Evolutionary conservation across 2,888 invertebrate genomes (phyloP).

Genomic region (Congeria kusceri): DNA sequence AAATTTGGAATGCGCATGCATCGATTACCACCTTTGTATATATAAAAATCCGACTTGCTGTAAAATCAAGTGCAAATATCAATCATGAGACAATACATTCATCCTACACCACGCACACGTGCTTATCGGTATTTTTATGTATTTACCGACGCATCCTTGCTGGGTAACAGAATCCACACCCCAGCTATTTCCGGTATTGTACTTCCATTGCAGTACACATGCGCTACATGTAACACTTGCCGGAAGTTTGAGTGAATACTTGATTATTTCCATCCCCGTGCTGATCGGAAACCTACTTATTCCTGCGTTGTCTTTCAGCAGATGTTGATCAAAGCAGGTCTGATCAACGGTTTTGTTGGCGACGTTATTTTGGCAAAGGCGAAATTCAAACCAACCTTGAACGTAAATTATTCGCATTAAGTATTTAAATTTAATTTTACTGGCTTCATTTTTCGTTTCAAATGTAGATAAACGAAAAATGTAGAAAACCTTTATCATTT

Average conservation of each 20-base stretch:
- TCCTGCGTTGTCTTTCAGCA: conserved; percentile 44
- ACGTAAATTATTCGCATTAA: too few species aligned
- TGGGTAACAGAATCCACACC: conserved; percentile 22
- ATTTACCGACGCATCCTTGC: conserved; percentile 37
- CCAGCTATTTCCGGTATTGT: conserved; percentile 89
- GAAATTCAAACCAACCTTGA: conserved; percentile 45
- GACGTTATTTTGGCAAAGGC: conserved; percentile 48
- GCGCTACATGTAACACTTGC: conserved; percentile 91
- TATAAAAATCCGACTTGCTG: too few species aligned
- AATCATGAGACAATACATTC: too few species aligned
- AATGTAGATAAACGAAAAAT: too few species aligned
- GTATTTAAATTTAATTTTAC: too few species aligned
- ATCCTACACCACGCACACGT: neutral
- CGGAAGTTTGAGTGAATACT: conserved; percentile 87
- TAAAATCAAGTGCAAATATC: too few species aligned
- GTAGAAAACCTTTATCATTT: too few species aligned
- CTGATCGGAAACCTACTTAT: conserved; percentile 46
- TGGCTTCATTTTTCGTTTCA: too few species aligned
- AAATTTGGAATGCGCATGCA: too few species aligned
- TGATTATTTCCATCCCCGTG: conserved; percentile 26
- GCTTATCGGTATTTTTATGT: neutral
- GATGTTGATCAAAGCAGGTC: conserved; percentile 74
- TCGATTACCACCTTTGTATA: too few species aligned
- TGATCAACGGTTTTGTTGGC: conserved; percentile 63
- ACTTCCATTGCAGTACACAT: conserved; percentile 95